These are phyloP conservation scores for Pantherophis vulpinus DNA, from an alignment of 2,797 vertebrate genomes.

Conservation along the genomic window DNA sequence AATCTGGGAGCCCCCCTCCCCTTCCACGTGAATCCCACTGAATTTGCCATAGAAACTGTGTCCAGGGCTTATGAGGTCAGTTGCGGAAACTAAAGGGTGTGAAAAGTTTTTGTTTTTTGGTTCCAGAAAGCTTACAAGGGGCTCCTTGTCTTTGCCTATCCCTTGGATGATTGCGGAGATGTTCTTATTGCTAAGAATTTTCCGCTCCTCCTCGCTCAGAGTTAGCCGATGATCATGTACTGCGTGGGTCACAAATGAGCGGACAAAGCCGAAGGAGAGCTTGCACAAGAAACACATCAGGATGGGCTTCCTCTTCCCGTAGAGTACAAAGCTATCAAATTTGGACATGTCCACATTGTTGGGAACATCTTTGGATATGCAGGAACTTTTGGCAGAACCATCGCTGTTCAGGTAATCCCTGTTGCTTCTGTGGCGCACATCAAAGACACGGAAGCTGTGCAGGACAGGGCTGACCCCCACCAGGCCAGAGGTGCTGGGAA, in stretches of 20 bases:
- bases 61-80: constrained; percentile 91
- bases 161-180: constrained; percentile 99
- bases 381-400: constrained; percentile 99
- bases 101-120: constrained; percentile 98
- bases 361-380: constrained; percentile 99
- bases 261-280: constrained; percentile 97
- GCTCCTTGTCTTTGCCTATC: constrained; percentile 99
- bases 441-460: constrained; percentile 99
- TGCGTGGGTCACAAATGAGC: constrained; percentile 97
- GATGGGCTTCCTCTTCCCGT: constrained; percentile 99
- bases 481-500: constrained; percentile 99
- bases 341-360: constrained; percentile 99
- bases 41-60: constrained; percentile 99
- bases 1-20: constrained; percentile 81
- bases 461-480: constrained; percentile 98
- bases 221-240: constrained; percentile 99
- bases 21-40: constrained; percentile 95
- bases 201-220: constrained; percentile 96
- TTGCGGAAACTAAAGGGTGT: constrained; percentile 84
- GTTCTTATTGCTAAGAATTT: constrained; percentile 96
- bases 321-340: constrained; percentile 97
- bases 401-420: constrained; percentile 99
- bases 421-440: constrained; percentile 99
- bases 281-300: constrained; percentile 99
- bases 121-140: constrained; percentile 99